Conservation (phyloP, 2,797 vertebrate genomes). For the Myotis findleyi region DNA sequence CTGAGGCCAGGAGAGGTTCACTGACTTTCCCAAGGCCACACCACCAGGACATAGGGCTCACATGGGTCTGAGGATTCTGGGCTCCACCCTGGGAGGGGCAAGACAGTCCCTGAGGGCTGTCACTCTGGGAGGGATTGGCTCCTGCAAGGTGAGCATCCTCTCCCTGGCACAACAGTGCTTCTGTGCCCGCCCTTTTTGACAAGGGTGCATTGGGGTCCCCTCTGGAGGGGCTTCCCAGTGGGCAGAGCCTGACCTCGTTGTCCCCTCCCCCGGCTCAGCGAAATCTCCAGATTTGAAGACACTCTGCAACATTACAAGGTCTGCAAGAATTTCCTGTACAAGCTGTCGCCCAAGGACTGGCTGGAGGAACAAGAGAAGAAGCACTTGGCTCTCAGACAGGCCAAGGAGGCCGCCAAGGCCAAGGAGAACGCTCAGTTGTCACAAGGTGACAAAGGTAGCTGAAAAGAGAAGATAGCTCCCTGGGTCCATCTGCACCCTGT, state of each 20-base stretch:
- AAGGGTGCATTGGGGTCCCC: no score
- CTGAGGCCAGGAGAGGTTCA: background rate
- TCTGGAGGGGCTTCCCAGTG: background rate
- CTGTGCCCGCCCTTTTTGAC: background rate
- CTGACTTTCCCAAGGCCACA: background rate
- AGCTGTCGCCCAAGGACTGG: conserved; percentile 94
- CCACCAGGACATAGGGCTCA: background rate
- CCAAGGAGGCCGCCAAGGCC: background rate
- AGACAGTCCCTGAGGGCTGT: background rate
- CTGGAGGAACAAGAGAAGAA: conserved; percentile 86
- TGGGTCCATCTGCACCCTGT: background rate
- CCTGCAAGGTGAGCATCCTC: background rate
- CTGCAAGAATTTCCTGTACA: conserved; percentile 93
- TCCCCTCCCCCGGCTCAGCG: conserved; percentile 84
- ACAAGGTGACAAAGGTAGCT: conserved; percentile 65
- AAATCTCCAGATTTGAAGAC: conserved; percentile 90
- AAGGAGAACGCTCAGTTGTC: accelerated
- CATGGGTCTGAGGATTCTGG: background rate
- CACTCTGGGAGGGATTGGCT: background rate
- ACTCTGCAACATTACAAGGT: conserved; percentile 90
- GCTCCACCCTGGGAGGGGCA: background rate
- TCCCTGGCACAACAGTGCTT: background rate
- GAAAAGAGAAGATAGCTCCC: background rate
- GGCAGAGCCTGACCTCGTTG: background rate
- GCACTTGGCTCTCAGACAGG: background rate